A percentile compares a stretch with the other conserved stretches of the same genome.
phyloP scores from a whole-genome alignment of 1,140 invertebrate genomes.

The Pomacea maculata region DNA sequence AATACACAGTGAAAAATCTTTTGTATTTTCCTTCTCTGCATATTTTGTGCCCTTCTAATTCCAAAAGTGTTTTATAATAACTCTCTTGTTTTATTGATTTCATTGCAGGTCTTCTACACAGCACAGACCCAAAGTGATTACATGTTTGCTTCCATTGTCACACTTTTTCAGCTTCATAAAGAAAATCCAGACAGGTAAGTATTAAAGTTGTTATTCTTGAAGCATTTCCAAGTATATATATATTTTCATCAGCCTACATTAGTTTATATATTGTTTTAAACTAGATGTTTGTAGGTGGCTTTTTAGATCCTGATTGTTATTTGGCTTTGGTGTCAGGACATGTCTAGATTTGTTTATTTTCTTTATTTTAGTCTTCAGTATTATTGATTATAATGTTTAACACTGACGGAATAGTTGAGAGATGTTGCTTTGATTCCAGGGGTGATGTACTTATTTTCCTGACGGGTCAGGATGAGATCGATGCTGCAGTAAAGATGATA shows the following conservation, averaged over 20 bases:
- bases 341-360: slow-evolving; percentile 1
- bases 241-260: too few relatives aligned
- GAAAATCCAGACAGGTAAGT: slow-evolving; percentile 81
- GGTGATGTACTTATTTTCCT: slow-evolving; percentile 95
- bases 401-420: too few relatives aligned
- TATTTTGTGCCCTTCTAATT: too few relatives aligned
- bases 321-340: not conserved
- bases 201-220: not conserved
- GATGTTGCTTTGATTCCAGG: slow-evolving; percentile 41
- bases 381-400: not conserved
- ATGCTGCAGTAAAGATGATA: slow-evolving; percentile 82
- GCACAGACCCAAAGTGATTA: slow-evolving; percentile 86
- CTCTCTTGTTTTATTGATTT: too few relatives aligned
- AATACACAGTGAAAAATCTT: too few relatives aligned
- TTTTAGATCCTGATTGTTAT: too few relatives aligned
- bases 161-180: slow-evolving; percentile 91
- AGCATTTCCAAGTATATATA: too few relatives aligned
- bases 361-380: not conserved
- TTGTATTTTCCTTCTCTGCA: too few relatives aligned
- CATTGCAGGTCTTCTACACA: slow-evolving; percentile 74
- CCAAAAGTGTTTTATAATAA: too few relatives aligned
- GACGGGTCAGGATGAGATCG: slow-evolving; percentile 99
- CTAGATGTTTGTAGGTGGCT: too few relatives aligned
- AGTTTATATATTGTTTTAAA: too few relatives aligned
- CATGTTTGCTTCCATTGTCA: slow-evolving; percentile 77